A percentile compares a stretch with the other conserved stretches of the same genome.
Evolutionary conservation across 1,140 invertebrate genomes (phyloP).

Genomic region (Pseudomyrmex flavicornis): DNA sequence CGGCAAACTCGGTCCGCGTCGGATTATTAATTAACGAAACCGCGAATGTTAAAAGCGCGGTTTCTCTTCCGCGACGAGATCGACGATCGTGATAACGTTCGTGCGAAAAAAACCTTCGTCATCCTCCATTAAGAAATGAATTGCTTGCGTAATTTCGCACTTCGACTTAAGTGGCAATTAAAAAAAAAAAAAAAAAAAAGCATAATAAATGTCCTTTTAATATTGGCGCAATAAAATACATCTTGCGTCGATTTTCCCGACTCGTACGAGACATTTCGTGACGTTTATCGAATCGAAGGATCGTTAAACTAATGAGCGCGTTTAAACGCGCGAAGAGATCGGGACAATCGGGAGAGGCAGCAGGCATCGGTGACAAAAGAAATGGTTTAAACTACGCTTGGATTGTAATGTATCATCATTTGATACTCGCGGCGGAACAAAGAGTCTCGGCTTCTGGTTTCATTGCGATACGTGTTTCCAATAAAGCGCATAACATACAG

Average conservation of each 20-base stretch:
- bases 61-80: background rate
- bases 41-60: conserved; percentile 1
- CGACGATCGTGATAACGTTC: too few species aligned
- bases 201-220: too few species aligned
- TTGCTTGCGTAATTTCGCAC: too few species aligned
- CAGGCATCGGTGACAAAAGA: background rate
- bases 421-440: background rate
- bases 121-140: too few species aligned
- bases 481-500: conserved; percentile 50
- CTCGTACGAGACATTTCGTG: too few species aligned
- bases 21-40: conserved; percentile 12
- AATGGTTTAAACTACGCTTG: background rate
- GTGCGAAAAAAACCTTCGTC: too few species aligned
- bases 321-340: background rate
- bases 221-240: too few species aligned
- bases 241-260: too few species aligned
- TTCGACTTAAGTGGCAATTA: too few species aligned
- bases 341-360: background rate
- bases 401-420: conserved; percentile 28
- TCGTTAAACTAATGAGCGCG: background rate
- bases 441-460: background rate
- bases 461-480: conserved; percentile 33
- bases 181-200: too few species aligned
- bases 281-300: too few species aligned
- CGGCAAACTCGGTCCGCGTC: background rate